Percentiles rank a stretch among this genome's conserved stretches.
Conservation (phyloP, 2,113 vertebrate genomes). For the Terrapene triunguis region DNA sequence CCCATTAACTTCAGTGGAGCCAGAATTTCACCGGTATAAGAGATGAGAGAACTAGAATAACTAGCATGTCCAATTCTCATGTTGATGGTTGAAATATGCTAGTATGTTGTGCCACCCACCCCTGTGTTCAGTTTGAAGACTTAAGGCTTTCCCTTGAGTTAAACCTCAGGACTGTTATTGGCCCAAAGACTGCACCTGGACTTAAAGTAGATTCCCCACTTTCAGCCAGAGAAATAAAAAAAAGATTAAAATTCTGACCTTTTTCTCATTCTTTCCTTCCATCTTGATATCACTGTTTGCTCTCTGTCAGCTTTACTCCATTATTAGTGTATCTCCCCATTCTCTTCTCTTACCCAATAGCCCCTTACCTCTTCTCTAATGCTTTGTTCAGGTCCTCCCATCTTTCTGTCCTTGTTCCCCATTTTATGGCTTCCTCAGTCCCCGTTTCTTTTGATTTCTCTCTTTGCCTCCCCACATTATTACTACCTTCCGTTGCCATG, state of each 20-base stretch:
- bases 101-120: neutral
- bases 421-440: neutral
- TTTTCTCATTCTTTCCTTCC: neutral
- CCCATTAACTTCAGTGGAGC: neutral
- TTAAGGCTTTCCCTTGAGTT: neutral
- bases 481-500: neutral
- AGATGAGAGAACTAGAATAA: neutral
- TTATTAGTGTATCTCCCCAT: neutral
- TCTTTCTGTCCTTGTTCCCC: neutral
- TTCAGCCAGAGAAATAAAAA: neutral
- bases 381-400: neutral
- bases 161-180: neutral
- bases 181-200: neutral
- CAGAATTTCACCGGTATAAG: neutral
- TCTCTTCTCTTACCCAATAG: neutral
- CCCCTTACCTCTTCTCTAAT: neutral
- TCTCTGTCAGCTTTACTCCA: neutral
- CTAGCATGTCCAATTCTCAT: neutral
- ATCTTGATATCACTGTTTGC: neutral
- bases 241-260: neutral
- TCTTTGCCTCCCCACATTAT: neutral
- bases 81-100: neutral
- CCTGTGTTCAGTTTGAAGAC: neutral
- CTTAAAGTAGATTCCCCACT: neutral
- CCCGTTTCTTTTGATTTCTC: neutral